Evolutionary conservation across 1,140 invertebrate species (phyloP), one percentile per base, ranked within the genome.

Genomic region (Saccostrea echinata): DNA sequence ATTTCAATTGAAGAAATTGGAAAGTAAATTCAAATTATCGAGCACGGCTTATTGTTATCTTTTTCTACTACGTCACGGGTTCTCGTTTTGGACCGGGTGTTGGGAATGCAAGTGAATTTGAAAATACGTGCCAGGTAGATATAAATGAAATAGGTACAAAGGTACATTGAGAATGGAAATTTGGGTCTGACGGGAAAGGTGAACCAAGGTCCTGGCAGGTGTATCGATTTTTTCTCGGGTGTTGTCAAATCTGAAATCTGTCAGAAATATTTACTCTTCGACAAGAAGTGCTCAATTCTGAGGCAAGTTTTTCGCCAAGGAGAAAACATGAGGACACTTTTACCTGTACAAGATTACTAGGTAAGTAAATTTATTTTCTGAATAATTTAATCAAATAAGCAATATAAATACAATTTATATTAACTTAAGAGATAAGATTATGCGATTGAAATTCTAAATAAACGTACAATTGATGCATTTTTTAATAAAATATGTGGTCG

Each of bases 1-100:
- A 30, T 76, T 76, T 33, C 68, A 76, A 76, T 76, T 76, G 27
- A 76, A 76, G 68, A 76, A 76, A 76, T 33, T 76, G 68, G 68
- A 76, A 76, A 76, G 68, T 76, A 76, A 76, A 76, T 76, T 76
- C 33, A 76, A 76, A 76, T 76, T 76, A 76, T 76, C 68, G 68
- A 76, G 27, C 68, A 16, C 68, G 24, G 8, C 27, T 33, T 27
- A 76, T 76, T 76, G 11, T 6, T 30, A 76, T 76, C 68, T 27
- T 76, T 8, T 76, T 9, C 27, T 27, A 33, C 68, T 61, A 61
- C 55, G 55, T 61, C 55, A 61, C 6, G 1, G 16, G 16, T 61
- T 16, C 55, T 61, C 55, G 55, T 61, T 61, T 61, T 13, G n/a
- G 55, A 61, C 55, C 55, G 55, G 0, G 55, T n/a, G 55, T 21